Evolutionary conservation across 1,140 invertebrate species (phyloP), one percentile per base, ranked within the genome.

Genomic region (Philopotamus ludificatus): DNA sequence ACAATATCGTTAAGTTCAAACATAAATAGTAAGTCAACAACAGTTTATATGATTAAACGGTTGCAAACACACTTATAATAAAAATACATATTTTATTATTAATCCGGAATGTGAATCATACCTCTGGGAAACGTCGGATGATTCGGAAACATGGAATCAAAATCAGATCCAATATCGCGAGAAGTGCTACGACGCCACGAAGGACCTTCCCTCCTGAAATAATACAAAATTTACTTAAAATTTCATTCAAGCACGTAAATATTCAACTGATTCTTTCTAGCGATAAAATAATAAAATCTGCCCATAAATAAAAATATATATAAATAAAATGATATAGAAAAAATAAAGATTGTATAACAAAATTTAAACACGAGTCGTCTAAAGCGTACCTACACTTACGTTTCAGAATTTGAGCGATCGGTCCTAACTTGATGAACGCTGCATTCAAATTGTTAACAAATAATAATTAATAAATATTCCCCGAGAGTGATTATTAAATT

Each of bases 181-280:
- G 83, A 83, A 64, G 84, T 77, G 72, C 84, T 85, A 62, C 83
- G 78, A 63, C 84, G 75, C 85, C 85, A 86, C 4, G 82, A 81
- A 72, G 77, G 66, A 68, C 77, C 67, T 66, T 74, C 44, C 63
- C 72, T 62, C 25, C 69, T 70, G 47, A 18, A 70, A 67, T 21
- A 59, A 70, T 58, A 58, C 47, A 16, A 60, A 22, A 44, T 58
- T 8, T 34, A 28, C 22, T 26, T 12, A 16, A 15, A 47, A 15
- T 15, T 7, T 15, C 15, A 12, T 15, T 15, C 16, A 47, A 7
- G 18, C 44, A n/a, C n/a, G n/a, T n/a, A n/a, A n/a, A n/a, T n/a
- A n/a, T n/a, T n/a, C n/a, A n/a, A n/a, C n/a, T n/a, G n/a, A n/a
- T n/a, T n/a, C n/a, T n/a, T n/a, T n/a, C n/a, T n/a, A n/a, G n/a